These are phyloP conservation scores for Ceramica pisi DNA, from an alignment of 2,888 invertebrate species.

Conservation along the genomic window DNA sequence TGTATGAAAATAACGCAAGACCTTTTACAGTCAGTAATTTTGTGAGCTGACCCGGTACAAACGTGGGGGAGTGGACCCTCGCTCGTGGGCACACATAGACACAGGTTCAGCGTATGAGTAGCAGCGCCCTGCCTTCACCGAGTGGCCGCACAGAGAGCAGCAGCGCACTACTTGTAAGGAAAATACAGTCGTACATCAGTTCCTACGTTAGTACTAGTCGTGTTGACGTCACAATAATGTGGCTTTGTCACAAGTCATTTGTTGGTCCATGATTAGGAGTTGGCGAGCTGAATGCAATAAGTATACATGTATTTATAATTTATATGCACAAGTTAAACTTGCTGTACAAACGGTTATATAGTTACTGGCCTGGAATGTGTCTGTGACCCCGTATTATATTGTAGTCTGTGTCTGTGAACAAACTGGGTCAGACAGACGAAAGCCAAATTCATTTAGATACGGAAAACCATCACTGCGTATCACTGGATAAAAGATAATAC, in stretches of 20 bases:
- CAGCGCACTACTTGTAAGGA: too few relatives aligned
- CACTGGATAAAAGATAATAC: neutral
- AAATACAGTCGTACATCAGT: neutral
- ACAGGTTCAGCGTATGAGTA: neutral
- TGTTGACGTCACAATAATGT: too few relatives aligned
- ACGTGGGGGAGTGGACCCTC: neutral
- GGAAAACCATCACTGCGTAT: neutral
- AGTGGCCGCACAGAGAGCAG: neutral
- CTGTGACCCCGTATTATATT: too few relatives aligned
- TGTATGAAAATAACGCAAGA: constrained; percentile 10
- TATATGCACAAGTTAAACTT: too few relatives aligned
- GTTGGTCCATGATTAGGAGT: too few relatives aligned
- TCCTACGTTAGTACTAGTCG: too few relatives aligned
- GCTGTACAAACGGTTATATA: too few relatives aligned
- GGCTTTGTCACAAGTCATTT: too few relatives aligned
- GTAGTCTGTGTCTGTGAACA: neutral
- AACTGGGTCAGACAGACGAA: constrained; percentile 7
- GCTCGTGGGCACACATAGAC: neutral
- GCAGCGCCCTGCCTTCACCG: neutral
- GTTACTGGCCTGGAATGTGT: too few relatives aligned
- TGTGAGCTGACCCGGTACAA: constrained; percentile 3
- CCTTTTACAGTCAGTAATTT: neutral
- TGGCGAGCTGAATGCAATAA: too few relatives aligned
- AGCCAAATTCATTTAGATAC: constrained; percentile 5
- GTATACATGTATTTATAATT: too few relatives aligned